Percentiles rank a stretch among this genome's conserved stretches.
These are phyloP conservation scores for Melipona quadrifasciata DNA, from an alignment of 1,140 invertebrate genomes.

Conservation along the genomic window DNA sequence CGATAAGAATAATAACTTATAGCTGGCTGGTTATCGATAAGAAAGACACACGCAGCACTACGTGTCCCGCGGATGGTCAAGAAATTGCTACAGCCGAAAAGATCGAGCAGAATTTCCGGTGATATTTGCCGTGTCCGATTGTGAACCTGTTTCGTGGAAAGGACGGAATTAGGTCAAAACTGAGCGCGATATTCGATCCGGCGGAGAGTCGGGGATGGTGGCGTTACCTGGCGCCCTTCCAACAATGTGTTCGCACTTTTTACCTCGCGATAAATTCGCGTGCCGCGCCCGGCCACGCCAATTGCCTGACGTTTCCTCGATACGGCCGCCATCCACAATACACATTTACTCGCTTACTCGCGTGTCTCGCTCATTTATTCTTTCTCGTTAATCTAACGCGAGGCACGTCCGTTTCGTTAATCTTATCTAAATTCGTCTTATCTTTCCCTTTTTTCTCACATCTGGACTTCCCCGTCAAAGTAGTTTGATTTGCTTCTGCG, in stretches of 20 bases:
- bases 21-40: constrained; percentile 1
- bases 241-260: constrained; percentile 55
- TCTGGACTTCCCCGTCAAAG: neutral
- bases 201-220: constrained; percentile 1
- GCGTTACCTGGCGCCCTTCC: constrained; percentile 54
- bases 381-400: too few species aligned
- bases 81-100: constrained; percentile 2
- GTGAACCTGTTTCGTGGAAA: neutral
- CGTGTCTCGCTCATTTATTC: too few species aligned
- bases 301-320: constrained; percentile 8
- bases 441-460: neutral
- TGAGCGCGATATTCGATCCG: constrained; percentile 13
- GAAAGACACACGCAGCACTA: neutral
- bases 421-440: neutral
- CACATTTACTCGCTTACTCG: too few species aligned
- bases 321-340: neutral
- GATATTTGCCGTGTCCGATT: neutral
- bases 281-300: neutral
- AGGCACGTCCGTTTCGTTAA: too few species aligned
- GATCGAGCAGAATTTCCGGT: too few species aligned
- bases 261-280: constrained; percentile 42
- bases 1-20: neutral
- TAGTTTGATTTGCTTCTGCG: neutral
- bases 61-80: constrained; percentile 31
- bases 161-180: neutral